Conservation (phyloP, 2,113 vertebrate species). For the Picathartes gymnocephalus region DNA sequence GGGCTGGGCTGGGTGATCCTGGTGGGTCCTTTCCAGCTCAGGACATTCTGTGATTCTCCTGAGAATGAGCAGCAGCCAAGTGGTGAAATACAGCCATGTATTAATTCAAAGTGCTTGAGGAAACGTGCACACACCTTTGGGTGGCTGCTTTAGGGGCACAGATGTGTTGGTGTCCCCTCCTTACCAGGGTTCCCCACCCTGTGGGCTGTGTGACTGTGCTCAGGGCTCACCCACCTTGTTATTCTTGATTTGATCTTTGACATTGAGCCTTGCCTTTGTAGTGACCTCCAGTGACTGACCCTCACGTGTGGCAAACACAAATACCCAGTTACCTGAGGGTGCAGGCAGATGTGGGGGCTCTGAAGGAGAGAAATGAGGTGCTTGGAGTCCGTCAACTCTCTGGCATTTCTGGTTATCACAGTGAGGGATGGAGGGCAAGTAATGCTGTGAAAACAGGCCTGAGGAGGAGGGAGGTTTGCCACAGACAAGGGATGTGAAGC, state of each 20-base stretch:
- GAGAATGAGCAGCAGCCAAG: not conserved
- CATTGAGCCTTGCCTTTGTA: not conserved
- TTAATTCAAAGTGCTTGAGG: not conserved
- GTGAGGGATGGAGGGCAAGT: not conserved
- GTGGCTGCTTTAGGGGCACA: not conserved
- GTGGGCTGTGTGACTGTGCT: accelerated
- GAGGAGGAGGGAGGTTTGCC: not conserved
- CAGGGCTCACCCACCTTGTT: not conserved
- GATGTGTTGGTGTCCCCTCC: not conserved
- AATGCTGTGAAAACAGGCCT: not conserved
- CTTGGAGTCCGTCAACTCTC: not conserved
- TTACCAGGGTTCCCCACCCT: not conserved
- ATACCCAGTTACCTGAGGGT: not conserved
- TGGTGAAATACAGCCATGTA: not conserved
- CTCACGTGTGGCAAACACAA: not conserved
- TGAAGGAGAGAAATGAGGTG: not conserved
- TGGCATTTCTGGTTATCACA: not conserved
- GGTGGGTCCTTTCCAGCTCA: not conserved
- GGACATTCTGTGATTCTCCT: not conserved
- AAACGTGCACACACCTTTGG: not conserved
- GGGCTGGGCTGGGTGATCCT: not conserved
- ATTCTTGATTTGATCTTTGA: not conserved
- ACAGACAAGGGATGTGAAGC: not conserved
- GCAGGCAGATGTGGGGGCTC: not conserved
- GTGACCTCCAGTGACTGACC: not conserved